Conservation (phyloP, 2,888 invertebrate genomes). For the Drosophila aldrichi region DNA sequence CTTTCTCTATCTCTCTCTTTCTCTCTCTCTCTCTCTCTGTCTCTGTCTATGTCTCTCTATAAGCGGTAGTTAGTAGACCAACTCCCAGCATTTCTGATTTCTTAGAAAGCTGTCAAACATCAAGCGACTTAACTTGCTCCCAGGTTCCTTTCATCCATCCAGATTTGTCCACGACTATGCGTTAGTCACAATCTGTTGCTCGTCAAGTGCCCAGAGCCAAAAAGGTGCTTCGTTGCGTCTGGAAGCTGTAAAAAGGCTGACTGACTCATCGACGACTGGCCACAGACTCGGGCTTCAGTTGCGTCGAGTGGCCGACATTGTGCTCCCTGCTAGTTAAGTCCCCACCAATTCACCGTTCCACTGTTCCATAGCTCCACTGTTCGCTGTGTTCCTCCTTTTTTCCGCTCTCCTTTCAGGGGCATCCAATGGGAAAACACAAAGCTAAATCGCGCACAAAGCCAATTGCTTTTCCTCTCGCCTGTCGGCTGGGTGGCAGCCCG, state of each 20-base stretch:
- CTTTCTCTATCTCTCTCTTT: not conserved
- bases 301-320: slow-evolving; percentile 24
- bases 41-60: no score
- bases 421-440: slow-evolving; percentile 53
- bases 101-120: not conserved
- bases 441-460: slow-evolving; percentile 70
- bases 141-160: not conserved
- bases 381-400: not conserved
- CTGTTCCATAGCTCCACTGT: not conserved
- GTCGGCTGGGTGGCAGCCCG: slow-evolving; percentile 10
- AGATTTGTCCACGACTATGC: not conserved
- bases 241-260: slow-evolving; percentile 23
- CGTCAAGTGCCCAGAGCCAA: slow-evolving; percentile 7
- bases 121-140: not conserved
- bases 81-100: not conserved
- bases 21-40: not conserved
- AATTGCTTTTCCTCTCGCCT: slow-evolving; percentile 57
- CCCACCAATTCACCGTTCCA: not conserved
- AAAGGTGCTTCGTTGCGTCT: slow-evolving; percentile 9
- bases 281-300: slow-evolving; percentile 7
- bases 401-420: slow-evolving; percentile 19
- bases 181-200: slow-evolving; percentile 19
- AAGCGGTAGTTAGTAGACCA: not conserved
- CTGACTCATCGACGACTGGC: slow-evolving; percentile 30
- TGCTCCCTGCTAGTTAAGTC: not conserved